Percentiles rank a stretch among this genome's conserved stretches.
Conservation (phyloP, 2,888 invertebrate species). For the Willowsia nigromaculata region DNA sequence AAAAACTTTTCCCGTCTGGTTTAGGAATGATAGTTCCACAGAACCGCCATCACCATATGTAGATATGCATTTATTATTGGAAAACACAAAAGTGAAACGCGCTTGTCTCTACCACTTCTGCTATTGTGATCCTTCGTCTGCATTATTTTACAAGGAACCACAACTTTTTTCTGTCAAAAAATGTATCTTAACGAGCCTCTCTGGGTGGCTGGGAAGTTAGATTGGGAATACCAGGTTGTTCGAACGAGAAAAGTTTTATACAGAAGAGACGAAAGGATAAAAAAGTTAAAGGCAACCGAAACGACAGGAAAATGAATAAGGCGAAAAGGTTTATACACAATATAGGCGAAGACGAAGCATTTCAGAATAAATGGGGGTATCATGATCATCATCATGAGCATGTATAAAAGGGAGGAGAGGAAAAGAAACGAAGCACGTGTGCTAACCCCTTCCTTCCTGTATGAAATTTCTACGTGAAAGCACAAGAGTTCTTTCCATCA, state of each 20-base stretch:
- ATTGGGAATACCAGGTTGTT: conserved; percentile 33
- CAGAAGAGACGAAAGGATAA: conserved; percentile 21
- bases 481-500: neutral
- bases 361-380: conserved; percentile 18
- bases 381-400: conserved; percentile 15
- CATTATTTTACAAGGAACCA: conserved; percentile 21
- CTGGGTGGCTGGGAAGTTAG: conserved; percentile 47
- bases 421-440: conserved; percentile 56
- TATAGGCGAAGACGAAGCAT: neutral
- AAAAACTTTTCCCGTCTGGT: neutral
- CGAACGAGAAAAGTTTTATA: conserved; percentile 27
- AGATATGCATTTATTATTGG: conserved; percentile 29
- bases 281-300: neutral
- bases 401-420: conserved; percentile 26
- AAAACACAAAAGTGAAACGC: neutral
- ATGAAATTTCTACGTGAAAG: conserved; percentile 7
- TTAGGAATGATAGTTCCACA: neutral
- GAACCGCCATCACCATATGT: conserved; percentile 34
- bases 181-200: conserved; percentile 56
- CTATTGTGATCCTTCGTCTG: conserved; percentile 8
- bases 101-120: neutral
- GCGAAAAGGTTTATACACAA: neutral
- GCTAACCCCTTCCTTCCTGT: conserved; percentile 63
- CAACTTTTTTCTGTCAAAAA: conserved; percentile 56
- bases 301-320: neutral